phyloP scores from a whole-genome alignment of 2,797 vertebrate genomes.

The Podarcis lilfordi region DNA sequence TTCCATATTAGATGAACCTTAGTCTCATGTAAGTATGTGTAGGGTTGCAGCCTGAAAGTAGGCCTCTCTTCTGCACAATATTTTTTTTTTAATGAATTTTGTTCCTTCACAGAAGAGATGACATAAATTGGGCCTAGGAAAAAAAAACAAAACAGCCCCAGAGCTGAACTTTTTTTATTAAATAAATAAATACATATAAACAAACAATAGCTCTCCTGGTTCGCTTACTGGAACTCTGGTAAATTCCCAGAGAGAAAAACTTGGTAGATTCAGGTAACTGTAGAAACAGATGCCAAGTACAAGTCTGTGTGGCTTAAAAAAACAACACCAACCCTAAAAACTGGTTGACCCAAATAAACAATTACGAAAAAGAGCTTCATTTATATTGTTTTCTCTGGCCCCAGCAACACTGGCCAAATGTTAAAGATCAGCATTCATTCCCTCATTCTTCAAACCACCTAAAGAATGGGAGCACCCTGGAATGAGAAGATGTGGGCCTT shows the following conservation, averaged over 20 bases:
- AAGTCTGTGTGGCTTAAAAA: slow-evolving; percentile 33
- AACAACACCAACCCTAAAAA: not conserved
- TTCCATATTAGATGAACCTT: not conserved
- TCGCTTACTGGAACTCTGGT: slow-evolving; percentile 21
- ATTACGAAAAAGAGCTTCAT: slow-evolving; percentile 35
- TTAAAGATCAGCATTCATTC: not conserved
- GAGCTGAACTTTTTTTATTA: slow-evolving; percentile 44
- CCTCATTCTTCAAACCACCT: rapidly evolving
- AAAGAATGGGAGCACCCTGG: not conserved
- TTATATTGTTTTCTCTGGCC: slow-evolving; percentile 49
- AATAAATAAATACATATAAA: slow-evolving; percentile 40
- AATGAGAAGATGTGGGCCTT: rapidly evolving
- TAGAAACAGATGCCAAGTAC: slow-evolving; percentile 54
- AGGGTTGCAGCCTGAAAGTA: not conserved
- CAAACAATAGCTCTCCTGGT: slow-evolving; percentile 38
- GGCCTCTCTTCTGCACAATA: not conserved
- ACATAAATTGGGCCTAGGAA: not conserved
- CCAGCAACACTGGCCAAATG: not conserved
- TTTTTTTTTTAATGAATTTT: not conserved
- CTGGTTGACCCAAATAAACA: slow-evolving; percentile 45
- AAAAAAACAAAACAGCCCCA: not conserved
- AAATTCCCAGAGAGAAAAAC: slow-evolving; percentile 19
- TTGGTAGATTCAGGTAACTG: slow-evolving; percentile 6
- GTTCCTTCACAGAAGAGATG: not conserved
- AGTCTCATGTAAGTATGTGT: not conserved